Evolutionary conservation across 1,140 invertebrate species (phyloP), one percentile per base, ranked within the genome.

Genomic region (Pogonus chalceus): DNA sequence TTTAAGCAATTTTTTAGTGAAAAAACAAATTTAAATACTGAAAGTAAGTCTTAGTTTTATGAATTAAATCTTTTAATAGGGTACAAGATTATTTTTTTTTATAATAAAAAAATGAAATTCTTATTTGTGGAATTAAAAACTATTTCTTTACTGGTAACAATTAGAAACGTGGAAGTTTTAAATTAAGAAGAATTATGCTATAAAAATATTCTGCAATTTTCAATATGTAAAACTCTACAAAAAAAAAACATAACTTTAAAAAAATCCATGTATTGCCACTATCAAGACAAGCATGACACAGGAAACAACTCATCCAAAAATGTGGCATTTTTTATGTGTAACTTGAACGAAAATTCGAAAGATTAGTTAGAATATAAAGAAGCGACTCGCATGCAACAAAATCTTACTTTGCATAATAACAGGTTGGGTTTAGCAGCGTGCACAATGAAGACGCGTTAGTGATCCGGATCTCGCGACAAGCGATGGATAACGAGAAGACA

Each of bases 371-470:
- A 31, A 14, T 31, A 31, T 31, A 31, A 31, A 31, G 4, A 31
- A 31, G 37, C 37, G 37, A 10, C 4, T 43, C 7, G 26, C n/a
- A n/a, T 43, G 37, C 37, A 16, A 43, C 18, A 43, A 18, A 43
- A 43, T 43, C 37, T 14, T 16, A 43, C 37, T 43, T 43, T 43
- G 37, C 37, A 43, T 43, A 43, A 43, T 43, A 10, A 43, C 37
- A 43, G 9, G 18, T 9, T 9, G 7, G 3, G 37, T 18, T 4
- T 4, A 16, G 18, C 37, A 4, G 18, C 18, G 18, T 12, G 37
- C 14, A 14, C 26, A 16, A 43, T 43, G 37, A 43, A 43, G 37
- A 43, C 37, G 18, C 37, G 7, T 43, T 43, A 16, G 37, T 43
- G 3, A 43, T 7, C 7, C 18, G 37, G 9, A 18, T 31, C 26